Percentiles rank a stretch among this genome's conserved stretches.
Evolutionary conservation across 2,888 invertebrate species (phyloP).

Genomic region (Lamellibrachia satsuma): DNA sequence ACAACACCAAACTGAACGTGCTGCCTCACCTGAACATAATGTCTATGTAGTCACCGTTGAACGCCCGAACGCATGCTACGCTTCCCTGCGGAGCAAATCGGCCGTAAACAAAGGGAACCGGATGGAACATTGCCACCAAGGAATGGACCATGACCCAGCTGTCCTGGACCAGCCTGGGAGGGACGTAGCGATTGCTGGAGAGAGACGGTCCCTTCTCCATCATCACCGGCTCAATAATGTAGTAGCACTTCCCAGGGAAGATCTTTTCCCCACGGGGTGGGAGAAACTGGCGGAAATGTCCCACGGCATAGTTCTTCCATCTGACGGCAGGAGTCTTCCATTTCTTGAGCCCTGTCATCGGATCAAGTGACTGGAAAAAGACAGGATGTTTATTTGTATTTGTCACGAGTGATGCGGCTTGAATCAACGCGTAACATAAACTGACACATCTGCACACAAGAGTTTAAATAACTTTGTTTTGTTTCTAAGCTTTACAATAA

Average conservation of each 20-base stretch:
- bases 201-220: constrained; percentile 34
- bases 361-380: constrained; percentile 34
- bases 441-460: neutral
- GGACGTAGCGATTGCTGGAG: constrained; percentile 56
- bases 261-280: constrained; percentile 39
- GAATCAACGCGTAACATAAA: neutral
- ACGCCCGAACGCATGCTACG: constrained; percentile 55
- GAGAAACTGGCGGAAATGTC: constrained; percentile 52
- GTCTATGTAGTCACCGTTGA: constrained; percentile 54
- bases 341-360: constrained; percentile 49
- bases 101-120: constrained; percentile 58
- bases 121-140: constrained; percentile 59
- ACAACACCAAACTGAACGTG: neutral
- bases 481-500: too few relatives aligned
- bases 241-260: constrained; percentile 37
- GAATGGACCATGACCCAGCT: constrained; percentile 50
- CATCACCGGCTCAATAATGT: constrained; percentile 31
- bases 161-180: constrained; percentile 47
- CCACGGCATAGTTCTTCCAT: constrained; percentile 51
- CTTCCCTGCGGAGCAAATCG: constrained; percentile 60
- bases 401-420: too few relatives aligned
- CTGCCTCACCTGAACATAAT: constrained; percentile 59
- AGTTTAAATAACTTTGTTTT: too few relatives aligned
- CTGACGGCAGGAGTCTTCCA: constrained; percentile 49
- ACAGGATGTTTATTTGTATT: neutral